Base-by-base conservation (phyloP, 2,797 vertebrate genomes). In the Ctenosaura bakeri region DNA sequence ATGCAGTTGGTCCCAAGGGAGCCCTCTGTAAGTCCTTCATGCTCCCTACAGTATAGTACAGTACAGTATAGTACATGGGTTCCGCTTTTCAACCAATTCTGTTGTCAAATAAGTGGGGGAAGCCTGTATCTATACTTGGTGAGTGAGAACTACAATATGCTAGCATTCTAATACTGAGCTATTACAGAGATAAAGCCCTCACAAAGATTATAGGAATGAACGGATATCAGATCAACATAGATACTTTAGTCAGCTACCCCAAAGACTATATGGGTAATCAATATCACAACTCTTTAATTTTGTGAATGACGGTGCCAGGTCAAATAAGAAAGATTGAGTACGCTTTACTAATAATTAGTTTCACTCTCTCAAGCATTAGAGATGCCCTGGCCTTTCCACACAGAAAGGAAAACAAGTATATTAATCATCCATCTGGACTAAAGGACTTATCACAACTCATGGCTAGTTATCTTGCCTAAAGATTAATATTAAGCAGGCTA, bases 311-410 rank as follows among this genome's bases (percentile, higher is more conserved):
- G 46, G n/a, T 26, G 26, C 20, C 79, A 81, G 69, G 50, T 93
- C 91, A 91, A 89, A 91, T 76, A 87, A 24, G 12, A 91, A 14
- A 94, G n/a, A 92, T 90, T 90, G 94, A 94, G 86, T 6, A 85
- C 3, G 42, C 24, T 32, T 94, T 88, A 86, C 86, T 93, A 93
- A 94, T 90, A 94, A 94, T 89, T 91, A 93, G 32, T 80, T 94
- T 91, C 22, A 85, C 54, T 85, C 84, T 54, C 77, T 78, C 73
- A 95, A 94, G 7, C 74, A 83, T 78, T 90, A 87, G 32, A 93
- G 35, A 10, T 77, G 76, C 83, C 74, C 74, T 56, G 64, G 38
- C 56, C 32, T 90, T 90, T 88, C 85, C 77, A 29, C 42, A 90
- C 66, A 86, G 85, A 90, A 91, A 13, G 83, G 35, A 93, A 91